Evolutionary conservation across 2,888 invertebrate species (phyloP), one percentile per base, ranked within the genome.

Genomic region (Aproaerema taeniolella): DNA sequence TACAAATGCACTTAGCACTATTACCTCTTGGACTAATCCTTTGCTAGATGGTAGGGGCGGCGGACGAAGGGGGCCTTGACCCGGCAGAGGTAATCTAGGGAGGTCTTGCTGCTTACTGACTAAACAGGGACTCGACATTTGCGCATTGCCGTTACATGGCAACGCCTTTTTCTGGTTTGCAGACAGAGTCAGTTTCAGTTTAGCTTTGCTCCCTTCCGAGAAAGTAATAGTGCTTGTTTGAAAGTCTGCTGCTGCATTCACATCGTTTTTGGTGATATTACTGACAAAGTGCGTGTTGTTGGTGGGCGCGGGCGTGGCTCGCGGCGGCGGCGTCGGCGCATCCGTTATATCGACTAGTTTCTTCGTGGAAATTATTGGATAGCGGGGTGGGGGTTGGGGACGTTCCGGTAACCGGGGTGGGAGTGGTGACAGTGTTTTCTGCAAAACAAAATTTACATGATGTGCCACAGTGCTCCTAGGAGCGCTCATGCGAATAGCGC

Each of bases 201-300:
- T 76, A 32, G 75, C 73, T 58, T 79, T 82, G 52, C 82, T 71
- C 42, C 71, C 75, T 42, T 76, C 78, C 16, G 77, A 69, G 68
- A 85, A 81, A 45, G 72, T 61, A 49, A 85, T 90, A 53, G 70
- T 87, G 87, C 70, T 70, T 65, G 88, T 81, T 49, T 74, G 79
- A 61, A 69, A 85, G 61, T 72, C 65, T 49, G 68, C 56, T 46
- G 66, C 52, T 40, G 66, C 45, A 42, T 57, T 55, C 43, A 59
- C 62, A 46, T 74, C 73, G 52, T 75, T 75, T 62, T 76, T 77
- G 40, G 72, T 80, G 52, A 80, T 79, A 63, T 80, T 79, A 63
- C 75, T 81, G 63, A 80, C 67, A 64, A 81, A 83, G 48, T 77
- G 72, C 44, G 67, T 57, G 47, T 66, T 69, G 50, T 68, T 67